Base-by-base conservation (phyloP, 35 echinoderm and acorn worm genomes). In the Heliocidaris erythrogramma region DNA sequence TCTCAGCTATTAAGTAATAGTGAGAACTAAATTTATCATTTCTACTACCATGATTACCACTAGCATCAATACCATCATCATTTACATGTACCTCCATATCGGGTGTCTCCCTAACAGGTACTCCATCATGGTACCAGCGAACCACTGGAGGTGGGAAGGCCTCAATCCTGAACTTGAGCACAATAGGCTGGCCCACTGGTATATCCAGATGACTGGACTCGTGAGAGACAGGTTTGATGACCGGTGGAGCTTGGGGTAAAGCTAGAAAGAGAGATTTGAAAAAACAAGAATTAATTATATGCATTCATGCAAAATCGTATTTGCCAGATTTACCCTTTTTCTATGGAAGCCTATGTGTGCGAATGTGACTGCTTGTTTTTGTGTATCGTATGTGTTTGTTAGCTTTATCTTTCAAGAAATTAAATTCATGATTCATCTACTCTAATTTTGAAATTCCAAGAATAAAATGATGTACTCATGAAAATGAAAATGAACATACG, bases 71-170 rank as follows among this genome's bases (percentile, higher is more conserved):
- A 47, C 7, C 87, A 89, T 89, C 7, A 42, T 48, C 17, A 89
- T 89, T n/a, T 5, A 4, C 10, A 32, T 7, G 3, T 48, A 94
- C 78, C 93, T 85, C 78, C 60, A 94, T 94, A 5, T 85, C 78
- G 4, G 32, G 30, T 8, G 91, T 92, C 48, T 92, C 91, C n/a
- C 50, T 92, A 13, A 92, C 31, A 48, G 91, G 91, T 13, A 92
- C 91, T 0, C 91, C 91, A 92, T 92, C 50, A 59, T 92, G 91
- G 59, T 92, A 92, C 91, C 91, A 92, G 91, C 91, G 91, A 11
- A 92, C 91, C 5, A 48, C 50, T 24, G 91, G 91, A n/a, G 91
- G 48, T 7, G 91, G 91, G 49, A 92, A 92, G 91, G 91, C 91
- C 91, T 92, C 91, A 53, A 92, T 92, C 12, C 30, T 52, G 30